Evolutionary conservation across 2,113 vertebrate genomes (phyloP).

Genomic region (Corythaeola cristata): DNA sequence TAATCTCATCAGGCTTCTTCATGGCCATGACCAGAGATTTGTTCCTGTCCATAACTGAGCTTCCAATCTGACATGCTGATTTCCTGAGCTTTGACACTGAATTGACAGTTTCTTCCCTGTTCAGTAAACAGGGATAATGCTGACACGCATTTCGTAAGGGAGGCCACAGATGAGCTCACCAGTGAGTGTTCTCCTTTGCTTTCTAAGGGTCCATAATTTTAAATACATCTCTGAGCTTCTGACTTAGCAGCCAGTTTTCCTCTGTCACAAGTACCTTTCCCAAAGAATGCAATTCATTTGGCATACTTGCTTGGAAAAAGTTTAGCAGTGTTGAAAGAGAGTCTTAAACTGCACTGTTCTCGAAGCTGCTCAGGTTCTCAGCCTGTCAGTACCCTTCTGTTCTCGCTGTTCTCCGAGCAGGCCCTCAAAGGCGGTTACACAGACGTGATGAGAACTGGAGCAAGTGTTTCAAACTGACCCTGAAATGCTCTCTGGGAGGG

Average conservation of each 20-base stretch:
- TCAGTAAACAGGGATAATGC: neutral
- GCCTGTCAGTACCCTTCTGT: rapidly evolving
- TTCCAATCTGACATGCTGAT: neutral
- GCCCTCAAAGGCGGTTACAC: neutral
- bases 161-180: neutral
- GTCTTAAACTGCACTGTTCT: neutral
- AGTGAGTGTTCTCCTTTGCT: neutral
- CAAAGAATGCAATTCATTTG: neutral
- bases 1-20: neutral
- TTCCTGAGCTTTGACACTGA: neutral
- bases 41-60: neutral
- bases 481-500: neutral
- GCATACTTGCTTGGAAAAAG: neutral
- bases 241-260: neutral
- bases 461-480: neutral
- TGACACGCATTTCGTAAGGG: neutral
- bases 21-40: neutral
- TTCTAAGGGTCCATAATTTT: neutral
- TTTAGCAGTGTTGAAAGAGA: neutral
- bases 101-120: neutral
- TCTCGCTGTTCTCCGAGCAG: neutral
- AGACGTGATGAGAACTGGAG: neutral
- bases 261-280: neutral
- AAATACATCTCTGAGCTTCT: neutral
- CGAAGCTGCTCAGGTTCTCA: neutral